A percentile compares a stretch with the other conserved stretches of the same genome.
These are phyloP conservation scores for Phragmatobia fuliginosa DNA, from an alignment of 2,888 invertebrate species.

Conservation along the genomic window DNA sequence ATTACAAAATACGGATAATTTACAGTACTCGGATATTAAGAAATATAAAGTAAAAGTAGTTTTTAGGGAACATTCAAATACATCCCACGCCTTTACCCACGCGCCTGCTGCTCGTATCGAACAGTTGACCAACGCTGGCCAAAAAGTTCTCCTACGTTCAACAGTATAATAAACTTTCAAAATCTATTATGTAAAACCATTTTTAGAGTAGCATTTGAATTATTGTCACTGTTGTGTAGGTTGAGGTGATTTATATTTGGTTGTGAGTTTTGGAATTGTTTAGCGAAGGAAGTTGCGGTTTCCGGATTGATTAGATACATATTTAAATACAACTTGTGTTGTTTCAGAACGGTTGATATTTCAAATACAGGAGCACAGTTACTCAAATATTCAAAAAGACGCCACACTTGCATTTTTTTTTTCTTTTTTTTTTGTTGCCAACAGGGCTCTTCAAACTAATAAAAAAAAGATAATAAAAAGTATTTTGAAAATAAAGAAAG, in stretches of 20 bases:
- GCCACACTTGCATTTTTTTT: too few species aligned
- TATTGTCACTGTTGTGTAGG: slow-evolving; percentile 6
- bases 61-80: slow-evolving; percentile 48
- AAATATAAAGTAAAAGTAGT: slow-evolving; percentile 67
- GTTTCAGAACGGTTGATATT: background rate
- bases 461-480: too few species aligned
- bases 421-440: too few species aligned
- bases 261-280: slow-evolving; percentile 10
- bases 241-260: slow-evolving; percentile 6
- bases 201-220: slow-evolving; percentile 15
- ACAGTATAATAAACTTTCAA: slow-evolving; percentile 38
- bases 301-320: slow-evolving; percentile 18
- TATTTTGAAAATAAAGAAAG: too few species aligned
- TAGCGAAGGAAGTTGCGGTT: slow-evolving; percentile 8
- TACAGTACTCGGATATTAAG: slow-evolving; percentile 40
- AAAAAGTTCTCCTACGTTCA: slow-evolving; percentile 73
- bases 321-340: slow-evolving; percentile 8
- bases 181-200: slow-evolving; percentile 30
- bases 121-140: slow-evolving; percentile 78
- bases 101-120: slow-evolving; percentile 43
- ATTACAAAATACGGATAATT: too few species aligned
- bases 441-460: too few species aligned
- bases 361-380: background rate
- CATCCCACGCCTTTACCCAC: slow-evolving; percentile 65
- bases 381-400: too few species aligned